Conservation (phyloP, 2,888 invertebrate genomes). For the Macropis europaea region DNA sequence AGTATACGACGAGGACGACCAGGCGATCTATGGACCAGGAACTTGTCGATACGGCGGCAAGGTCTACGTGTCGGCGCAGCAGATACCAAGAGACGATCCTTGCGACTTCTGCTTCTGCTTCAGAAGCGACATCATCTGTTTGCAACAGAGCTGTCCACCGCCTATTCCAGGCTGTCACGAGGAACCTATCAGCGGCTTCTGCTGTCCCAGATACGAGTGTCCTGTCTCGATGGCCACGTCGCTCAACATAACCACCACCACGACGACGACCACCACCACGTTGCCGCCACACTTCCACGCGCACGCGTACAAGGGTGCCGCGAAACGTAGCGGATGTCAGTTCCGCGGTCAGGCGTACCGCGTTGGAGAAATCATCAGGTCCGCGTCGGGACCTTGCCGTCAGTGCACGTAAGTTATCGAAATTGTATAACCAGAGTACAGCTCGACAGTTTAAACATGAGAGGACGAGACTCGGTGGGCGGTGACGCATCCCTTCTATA, state of each 20-base stretch:
- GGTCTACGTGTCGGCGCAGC: constrained; percentile 96
- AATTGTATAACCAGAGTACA: too few relatives aligned
- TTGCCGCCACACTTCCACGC: constrained; percentile 91
- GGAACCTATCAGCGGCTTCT: constrained; percentile 95
- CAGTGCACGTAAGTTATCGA: constrained; percentile 92
- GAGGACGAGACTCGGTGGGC: too few relatives aligned
- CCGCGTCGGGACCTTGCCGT: constrained; percentile 95
- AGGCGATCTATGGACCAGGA: constrained; percentile 90
- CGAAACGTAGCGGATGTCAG: constrained; percentile 90
- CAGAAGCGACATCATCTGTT: constrained; percentile 96
- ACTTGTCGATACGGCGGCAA: constrained; percentile 96
- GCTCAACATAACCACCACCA: constrained; percentile 91
- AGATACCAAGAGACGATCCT: constrained; percentile 96
- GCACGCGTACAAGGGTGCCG: constrained; percentile 89
- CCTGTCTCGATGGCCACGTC: constrained; percentile 93
- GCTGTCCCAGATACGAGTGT: constrained; percentile 96
- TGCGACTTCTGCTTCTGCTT: constrained; percentile 99
- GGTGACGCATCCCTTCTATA: too few relatives aligned
- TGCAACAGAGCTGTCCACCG: constrained; percentile 97
- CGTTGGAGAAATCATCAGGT: constrained; percentile 91
- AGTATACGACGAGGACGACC: constrained; percentile 89
- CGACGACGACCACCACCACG: constrained; percentile 92
- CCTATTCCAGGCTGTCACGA: constrained; percentile 95
- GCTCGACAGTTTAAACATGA: too few relatives aligned
- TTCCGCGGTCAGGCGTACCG: constrained; percentile 91